Evolutionary conservation across 2,888 invertebrate species (phyloP).

Genomic region (Plusia festucae): DNA sequence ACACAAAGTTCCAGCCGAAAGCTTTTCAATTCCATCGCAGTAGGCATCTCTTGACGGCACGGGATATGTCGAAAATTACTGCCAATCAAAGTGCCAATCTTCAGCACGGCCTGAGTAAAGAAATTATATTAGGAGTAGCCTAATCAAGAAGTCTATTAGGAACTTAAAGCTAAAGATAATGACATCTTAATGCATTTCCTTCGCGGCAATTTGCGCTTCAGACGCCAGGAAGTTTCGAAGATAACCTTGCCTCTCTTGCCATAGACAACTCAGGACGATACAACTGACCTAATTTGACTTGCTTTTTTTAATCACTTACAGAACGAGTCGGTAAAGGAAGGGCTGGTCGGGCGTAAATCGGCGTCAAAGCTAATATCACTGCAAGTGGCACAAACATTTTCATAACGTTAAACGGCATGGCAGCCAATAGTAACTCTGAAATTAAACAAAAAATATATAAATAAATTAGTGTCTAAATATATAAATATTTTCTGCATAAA

Average conservation of each 20-base stretch:
- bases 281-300: no score
- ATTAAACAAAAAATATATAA: not conserved
- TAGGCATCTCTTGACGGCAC: constrained; percentile 69
- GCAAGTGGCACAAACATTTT: constrained; percentile 79
- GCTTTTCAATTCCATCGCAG: constrained; percentile 72
- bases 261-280: no score
- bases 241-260: no score
- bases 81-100: constrained; percentile 72
- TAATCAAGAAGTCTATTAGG: no score
- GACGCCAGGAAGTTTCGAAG: no score
- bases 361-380: constrained; percentile 76
- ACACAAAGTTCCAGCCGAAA: constrained; percentile 77
- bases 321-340: constrained; percentile 76
- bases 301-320: constrained; percentile 63
- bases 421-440: constrained; percentile 68
- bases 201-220: no score
- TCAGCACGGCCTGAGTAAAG: constrained; percentile 71
- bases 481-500: not conserved
- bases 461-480: not conserved
- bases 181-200: no score
- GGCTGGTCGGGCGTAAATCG: constrained; percentile 78
- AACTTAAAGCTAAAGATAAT: no score
- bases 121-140: not conserved
- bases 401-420: constrained; percentile 72
- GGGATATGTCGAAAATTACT: constrained; percentile 62